Conservation (phyloP, 2,113 vertebrate genomes). For the Mungos mungo region DNA sequence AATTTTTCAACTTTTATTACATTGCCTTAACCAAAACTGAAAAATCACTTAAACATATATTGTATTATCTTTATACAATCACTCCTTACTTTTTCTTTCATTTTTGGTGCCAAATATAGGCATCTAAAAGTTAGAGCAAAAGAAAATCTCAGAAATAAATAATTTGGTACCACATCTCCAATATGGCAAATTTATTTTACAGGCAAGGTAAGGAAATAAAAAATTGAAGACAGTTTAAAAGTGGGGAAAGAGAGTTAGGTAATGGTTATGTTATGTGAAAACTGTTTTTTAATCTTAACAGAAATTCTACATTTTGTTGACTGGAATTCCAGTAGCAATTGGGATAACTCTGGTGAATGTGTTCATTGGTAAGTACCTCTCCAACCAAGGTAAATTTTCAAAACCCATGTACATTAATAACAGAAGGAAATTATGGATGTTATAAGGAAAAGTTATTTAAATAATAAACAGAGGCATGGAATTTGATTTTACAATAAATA, state of each 20-base stretch:
- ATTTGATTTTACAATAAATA: slow-evolving; percentile 36
- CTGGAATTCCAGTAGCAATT: slow-evolving; percentile 88
- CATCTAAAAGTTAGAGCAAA: slow-evolving; percentile 16
- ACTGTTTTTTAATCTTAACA: slow-evolving; percentile 77
- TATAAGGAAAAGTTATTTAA: background rate
- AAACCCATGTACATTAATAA: background rate
- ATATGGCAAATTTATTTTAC: slow-evolving; percentile 26
- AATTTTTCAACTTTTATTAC: background rate
- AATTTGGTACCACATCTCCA: background rate
- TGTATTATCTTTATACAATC: background rate
- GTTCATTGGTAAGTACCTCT: slow-evolving; percentile 90
- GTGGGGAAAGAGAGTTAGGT: background rate
- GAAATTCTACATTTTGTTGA: slow-evolving; percentile 90
- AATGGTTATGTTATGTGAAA: background rate
- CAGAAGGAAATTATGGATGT: background rate
- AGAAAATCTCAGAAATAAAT: slow-evolving; percentile 29
- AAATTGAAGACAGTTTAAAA: background rate
- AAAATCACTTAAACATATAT: background rate
- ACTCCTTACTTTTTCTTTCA: slow-evolving; percentile 3
- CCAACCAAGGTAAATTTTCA: slow-evolving; percentile 77
- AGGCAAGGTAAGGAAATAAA: background rate
- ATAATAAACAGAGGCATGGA: background rate
- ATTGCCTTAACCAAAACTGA: slow-evolving; percentile 5
- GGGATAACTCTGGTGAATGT: slow-evolving; percentile 90
- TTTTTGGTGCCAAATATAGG: background rate